These are phyloP conservation scores for Anthophora plumipes DNA, from an alignment of 2,888 invertebrate genomes.

Conservation along the genomic window DNA sequence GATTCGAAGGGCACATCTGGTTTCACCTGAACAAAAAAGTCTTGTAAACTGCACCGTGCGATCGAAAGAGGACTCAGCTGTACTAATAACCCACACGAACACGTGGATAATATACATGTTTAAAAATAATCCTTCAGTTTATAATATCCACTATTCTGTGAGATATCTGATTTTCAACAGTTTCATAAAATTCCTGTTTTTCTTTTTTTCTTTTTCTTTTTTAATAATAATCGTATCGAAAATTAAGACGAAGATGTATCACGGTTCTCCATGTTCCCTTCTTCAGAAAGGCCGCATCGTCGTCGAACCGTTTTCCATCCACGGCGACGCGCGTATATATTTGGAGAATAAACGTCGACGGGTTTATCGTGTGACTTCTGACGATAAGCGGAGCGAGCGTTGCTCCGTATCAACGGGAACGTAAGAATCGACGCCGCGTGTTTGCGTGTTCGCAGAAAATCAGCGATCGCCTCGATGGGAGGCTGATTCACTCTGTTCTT, in stretches of 20 bases:
- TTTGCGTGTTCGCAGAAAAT: slow-evolving; percentile 55
- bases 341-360: slow-evolving; percentile 66
- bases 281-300: neutral
- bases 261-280: neutral
- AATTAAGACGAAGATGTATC: neutral
- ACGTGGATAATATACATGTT: no score
- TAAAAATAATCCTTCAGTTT: no score
- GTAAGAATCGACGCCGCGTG: slow-evolving; percentile 60
- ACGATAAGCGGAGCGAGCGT: slow-evolving; percentile 68
- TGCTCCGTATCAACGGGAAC: slow-evolving; percentile 68
- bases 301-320: neutral
- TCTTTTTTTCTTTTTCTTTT: no score
- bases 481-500: slow-evolving; percentile 10
- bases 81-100: no score
- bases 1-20: no score
- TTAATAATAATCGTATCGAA: no score
- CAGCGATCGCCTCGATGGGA: slow-evolving; percentile 41
- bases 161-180: no score
- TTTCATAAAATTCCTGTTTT: no score
- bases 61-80: no score
- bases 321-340: slow-evolving; percentile 36
- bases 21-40: no score
- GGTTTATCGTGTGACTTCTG: slow-evolving; percentile 74
- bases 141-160: no score
- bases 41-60: no score